These are phyloP conservation scores for Tenthredo livida DNA, from an alignment of 2,888 invertebrate genomes.

Conservation along the genomic window DNA sequence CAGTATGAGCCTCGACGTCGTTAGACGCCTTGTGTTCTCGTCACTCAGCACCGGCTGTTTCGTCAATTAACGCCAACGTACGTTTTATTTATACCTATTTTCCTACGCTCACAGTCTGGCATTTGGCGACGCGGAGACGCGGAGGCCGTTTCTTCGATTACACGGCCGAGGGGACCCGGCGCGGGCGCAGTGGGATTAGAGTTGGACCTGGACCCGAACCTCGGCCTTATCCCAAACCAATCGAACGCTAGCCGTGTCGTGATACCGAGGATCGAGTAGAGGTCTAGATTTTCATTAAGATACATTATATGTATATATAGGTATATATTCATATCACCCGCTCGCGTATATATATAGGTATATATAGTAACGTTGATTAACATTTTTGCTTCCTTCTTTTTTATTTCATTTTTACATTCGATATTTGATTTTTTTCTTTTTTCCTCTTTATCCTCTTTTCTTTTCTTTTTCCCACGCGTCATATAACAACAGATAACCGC, in stretches of 20 bases:
- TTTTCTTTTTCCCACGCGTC: background rate
- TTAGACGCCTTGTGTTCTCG: slow-evolving; percentile 29
- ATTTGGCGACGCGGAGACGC: slow-evolving; percentile 33
- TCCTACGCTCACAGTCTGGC: slow-evolving; percentile 25
- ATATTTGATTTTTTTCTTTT: background rate
- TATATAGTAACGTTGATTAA: background rate
- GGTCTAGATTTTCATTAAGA: slow-evolving; percentile 38
- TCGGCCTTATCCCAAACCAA: slow-evolving; percentile 28
- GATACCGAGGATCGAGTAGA: slow-evolving; percentile 25
- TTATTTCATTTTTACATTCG: background rate
- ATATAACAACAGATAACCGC: background rate
- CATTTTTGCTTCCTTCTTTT: background rate
- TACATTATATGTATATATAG: background rate
- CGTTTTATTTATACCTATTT: slow-evolving; percentile 26
- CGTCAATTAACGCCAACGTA: slow-evolving; percentile 42
- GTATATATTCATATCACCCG: background rate
- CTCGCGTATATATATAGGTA: background rate
- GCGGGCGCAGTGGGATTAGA: background rate
- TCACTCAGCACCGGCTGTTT: slow-evolving; percentile 31
- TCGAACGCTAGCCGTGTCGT: slow-evolving; percentile 32
- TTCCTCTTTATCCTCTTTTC: background rate
- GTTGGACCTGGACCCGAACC: background rate
- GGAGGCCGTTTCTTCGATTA: slow-evolving; percentile 36
- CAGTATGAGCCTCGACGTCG: background rate
- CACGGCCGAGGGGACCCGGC: slow-evolving; percentile 26